Conservation (phyloP, 2,113 vertebrate species). For the Etheostoma spectabile region DNA sequence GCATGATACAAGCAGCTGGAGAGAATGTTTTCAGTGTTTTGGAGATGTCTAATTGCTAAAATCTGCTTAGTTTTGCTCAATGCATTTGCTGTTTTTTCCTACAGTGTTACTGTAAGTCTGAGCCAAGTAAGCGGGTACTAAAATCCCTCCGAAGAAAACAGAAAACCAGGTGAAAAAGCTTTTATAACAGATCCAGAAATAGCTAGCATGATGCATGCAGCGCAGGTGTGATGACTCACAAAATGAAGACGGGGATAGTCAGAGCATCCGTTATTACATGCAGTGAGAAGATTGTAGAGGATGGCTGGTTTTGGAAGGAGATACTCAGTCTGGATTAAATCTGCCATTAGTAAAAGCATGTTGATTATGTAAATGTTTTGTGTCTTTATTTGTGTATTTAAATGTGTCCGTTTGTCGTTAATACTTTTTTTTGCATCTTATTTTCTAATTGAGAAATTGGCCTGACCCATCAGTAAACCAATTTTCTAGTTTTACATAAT, state of each 20-base stretch:
- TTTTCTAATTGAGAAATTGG: not conserved
- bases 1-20: constrained; percentile 47
- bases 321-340: not conserved
- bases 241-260: constrained; percentile 57
- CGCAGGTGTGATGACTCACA: constrained; percentile 75
- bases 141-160: constrained; percentile 53
- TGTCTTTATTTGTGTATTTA: constrained; percentile 5
- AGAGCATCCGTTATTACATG: constrained; percentile 43
- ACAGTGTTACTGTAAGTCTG: constrained; percentile 46
- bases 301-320: not conserved
- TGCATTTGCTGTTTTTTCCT: constrained; percentile 3
- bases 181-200: constrained; percentile 67
- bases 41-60: constrained; percentile 59
- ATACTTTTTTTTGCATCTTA: not conserved
- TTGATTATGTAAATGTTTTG: not conserved
- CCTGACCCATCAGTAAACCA: not conserved
- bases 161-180: constrained; percentile 62
- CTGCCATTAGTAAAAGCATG: too few relatives aligned
- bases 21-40: constrained; percentile 61
- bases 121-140: constrained; percentile 41
- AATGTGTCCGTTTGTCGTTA: not conserved
- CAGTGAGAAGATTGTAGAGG: constrained; percentile 24
- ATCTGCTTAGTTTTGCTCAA: constrained; percentile 50
- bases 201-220: constrained; percentile 67
- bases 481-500: not conserved